These are phyloP conservation scores for Strix occidentalis DNA, from an alignment of 2,797 vertebrate species.

Conservation along the genomic window DNA sequence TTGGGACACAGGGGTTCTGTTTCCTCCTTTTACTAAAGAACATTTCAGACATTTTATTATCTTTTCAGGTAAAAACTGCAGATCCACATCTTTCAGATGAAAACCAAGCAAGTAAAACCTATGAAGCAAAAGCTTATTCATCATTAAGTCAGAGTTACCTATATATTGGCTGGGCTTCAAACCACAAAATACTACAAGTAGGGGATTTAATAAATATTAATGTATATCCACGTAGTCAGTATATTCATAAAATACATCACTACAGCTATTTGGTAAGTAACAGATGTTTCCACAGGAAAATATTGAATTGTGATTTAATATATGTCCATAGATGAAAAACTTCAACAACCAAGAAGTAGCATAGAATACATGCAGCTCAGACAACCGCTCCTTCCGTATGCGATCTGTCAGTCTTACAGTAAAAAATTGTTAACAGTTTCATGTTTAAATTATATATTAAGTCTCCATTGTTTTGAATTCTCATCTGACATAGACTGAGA, in stretches of 20 bases:
- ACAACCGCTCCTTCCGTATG: not conserved
- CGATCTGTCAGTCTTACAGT: not conserved
- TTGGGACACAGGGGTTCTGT: not conserved
- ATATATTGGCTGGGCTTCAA: conserved; percentile 83
- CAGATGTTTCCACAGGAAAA: not conserved
- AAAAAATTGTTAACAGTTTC: not conserved
- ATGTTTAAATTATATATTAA: not conserved
- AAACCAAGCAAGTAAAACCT: conserved; percentile 78
- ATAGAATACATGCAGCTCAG: not conserved
- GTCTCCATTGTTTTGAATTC: not conserved
- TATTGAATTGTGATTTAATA: not conserved
- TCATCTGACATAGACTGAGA: not conserved
- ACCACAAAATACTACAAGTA: conserved; percentile 68
- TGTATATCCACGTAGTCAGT: conserved; percentile 77
- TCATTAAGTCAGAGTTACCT: conserved; percentile 89
- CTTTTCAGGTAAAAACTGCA: conserved; percentile 81
- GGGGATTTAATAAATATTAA: conserved; percentile 75
- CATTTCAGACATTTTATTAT: not conserved
- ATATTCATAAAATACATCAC: conserved; percentile 75
- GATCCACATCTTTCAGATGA: conserved; percentile 72
- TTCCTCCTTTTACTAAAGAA: not conserved
- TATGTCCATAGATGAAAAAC: not conserved
- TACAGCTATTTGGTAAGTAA: conserved; percentile 89
- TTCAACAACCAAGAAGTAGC: not conserved
- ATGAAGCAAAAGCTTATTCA: conserved; percentile 79